These are phyloP conservation scores for Drosophila peninsularis DNA, from an alignment of 2,888 invertebrate genomes.

Conservation along the genomic window DNA sequence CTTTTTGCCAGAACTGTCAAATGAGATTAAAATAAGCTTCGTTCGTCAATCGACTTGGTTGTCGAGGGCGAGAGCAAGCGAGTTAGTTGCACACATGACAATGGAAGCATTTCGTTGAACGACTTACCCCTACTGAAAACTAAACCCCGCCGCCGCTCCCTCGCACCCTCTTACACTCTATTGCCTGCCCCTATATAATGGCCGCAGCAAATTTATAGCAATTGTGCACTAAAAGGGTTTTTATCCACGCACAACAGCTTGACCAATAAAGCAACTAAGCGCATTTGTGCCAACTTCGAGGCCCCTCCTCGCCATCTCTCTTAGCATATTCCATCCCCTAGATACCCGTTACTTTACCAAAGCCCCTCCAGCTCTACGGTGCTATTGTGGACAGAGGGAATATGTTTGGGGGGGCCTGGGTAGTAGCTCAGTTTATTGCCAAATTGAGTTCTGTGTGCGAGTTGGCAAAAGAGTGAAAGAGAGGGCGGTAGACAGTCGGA, in stretches of 20 bases:
- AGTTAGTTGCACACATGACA: constrained; percentile 57
- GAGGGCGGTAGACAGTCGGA: too few species aligned
- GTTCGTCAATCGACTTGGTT: constrained; percentile 80
- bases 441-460: constrained; percentile 79
- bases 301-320: not conserved
- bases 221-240: constrained; percentile 82
- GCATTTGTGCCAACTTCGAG: constrained; percentile 67
- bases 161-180: not conserved
- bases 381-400: constrained; percentile 13
- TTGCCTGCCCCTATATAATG: constrained; percentile 47
- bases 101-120: constrained; percentile 34
- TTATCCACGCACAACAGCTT: constrained; percentile 82
- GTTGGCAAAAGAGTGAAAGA: constrained; percentile 12
- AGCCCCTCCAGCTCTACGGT: too few species aligned
- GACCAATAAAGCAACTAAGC: constrained; percentile 82
- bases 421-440: constrained; percentile 72
- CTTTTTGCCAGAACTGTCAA: constrained; percentile 73
- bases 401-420: constrained; percentile 21
- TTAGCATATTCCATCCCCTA: not conserved
- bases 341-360: not conserved
- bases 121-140: constrained; percentile 20
- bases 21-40: constrained; percentile 81
- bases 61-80: constrained; percentile 7
- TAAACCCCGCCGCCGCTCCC: not conserved
- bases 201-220: constrained; percentile 80